A percentile compares a stretch with the other conserved stretches of the same genome.
phyloP scores from a whole-genome alignment of 2,113 vertebrate genomes.

The Galeopterus variegatus region DNA sequence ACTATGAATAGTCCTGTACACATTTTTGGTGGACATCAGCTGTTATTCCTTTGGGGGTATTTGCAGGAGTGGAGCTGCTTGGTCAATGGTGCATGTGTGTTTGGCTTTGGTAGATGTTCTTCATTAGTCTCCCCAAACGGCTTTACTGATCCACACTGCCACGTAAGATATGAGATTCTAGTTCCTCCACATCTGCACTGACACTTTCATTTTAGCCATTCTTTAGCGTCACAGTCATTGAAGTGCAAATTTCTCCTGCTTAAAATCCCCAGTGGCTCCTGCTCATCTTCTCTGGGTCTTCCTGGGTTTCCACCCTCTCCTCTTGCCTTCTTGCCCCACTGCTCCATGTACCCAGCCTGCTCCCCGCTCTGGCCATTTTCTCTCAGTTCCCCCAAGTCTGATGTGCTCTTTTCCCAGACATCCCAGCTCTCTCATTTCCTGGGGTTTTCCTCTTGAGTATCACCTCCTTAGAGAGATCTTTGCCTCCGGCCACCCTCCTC shows the following conservation, averaged over 20 bases:
- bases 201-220: background rate
- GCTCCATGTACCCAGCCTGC: fast-evolving
- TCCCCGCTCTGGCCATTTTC: background rate
- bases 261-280: background rate
- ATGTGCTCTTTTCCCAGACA: background rate
- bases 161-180: background rate
- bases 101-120: background rate
- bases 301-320: background rate
- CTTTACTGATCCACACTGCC: background rate
- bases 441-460: background rate
- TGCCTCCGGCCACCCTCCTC: background rate
- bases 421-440: background rate
- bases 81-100: background rate
- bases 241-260: background rate
- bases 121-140: background rate
- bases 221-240: background rate
- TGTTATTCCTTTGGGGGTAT: background rate
- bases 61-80: background rate
- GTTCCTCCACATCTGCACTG: background rate
- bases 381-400: background rate
- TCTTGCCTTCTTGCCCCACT: background rate
- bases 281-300: too few species aligned
- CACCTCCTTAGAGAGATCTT: background rate
- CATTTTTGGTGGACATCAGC: background rate
- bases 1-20: background rate